A percentile compares a stretch with the other conserved stretches of the same genome.
phyloP scores from a whole-genome alignment of 2,888 invertebrate species.

The Tenodera sinensis region DNA sequence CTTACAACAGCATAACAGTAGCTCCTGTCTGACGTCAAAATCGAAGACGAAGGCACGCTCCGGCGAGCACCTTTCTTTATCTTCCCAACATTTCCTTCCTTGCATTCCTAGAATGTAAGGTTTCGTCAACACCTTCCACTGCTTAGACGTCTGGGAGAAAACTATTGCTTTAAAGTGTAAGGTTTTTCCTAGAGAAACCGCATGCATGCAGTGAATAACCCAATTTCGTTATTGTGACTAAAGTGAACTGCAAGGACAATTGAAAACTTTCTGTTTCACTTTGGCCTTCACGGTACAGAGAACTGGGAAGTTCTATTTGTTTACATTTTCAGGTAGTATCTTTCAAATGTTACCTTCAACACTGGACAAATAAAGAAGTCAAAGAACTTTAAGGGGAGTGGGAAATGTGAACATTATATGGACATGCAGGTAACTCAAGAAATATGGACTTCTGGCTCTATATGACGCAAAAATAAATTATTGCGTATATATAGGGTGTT shows the following conservation, averaged over 20 bases:
- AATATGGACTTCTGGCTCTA: too few relatives aligned
- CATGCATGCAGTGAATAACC: not conserved
- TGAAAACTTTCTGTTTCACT: not conserved
- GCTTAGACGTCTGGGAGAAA: not conserved
- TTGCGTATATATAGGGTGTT: too few relatives aligned
- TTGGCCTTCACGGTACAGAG: not conserved
- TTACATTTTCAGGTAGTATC: not conserved
- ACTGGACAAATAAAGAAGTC: too few relatives aligned
- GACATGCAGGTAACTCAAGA: too few relatives aligned
- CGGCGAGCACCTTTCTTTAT: not conserved
- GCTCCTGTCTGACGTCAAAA: not conserved
- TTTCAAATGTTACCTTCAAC: not conserved
- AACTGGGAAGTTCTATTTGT: not conserved
- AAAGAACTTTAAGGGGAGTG: too few relatives aligned
- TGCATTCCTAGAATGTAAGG: not conserved
- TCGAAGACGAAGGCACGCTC: not conserved
- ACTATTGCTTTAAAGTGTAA: not conserved
- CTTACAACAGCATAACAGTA: not conserved
- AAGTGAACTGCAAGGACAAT: not conserved
- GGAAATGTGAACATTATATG: too few relatives aligned
- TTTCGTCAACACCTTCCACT: not conserved
- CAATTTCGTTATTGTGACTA: not conserved
- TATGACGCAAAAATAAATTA: too few relatives aligned
- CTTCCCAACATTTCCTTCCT: not conserved
- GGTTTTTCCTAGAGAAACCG: not conserved